Percentiles rank a stretch among this genome's conserved stretches.
Conservation (phyloP, 53 echinoderm and acorn worm genomes). For the Holothuria scabra region DNA sequence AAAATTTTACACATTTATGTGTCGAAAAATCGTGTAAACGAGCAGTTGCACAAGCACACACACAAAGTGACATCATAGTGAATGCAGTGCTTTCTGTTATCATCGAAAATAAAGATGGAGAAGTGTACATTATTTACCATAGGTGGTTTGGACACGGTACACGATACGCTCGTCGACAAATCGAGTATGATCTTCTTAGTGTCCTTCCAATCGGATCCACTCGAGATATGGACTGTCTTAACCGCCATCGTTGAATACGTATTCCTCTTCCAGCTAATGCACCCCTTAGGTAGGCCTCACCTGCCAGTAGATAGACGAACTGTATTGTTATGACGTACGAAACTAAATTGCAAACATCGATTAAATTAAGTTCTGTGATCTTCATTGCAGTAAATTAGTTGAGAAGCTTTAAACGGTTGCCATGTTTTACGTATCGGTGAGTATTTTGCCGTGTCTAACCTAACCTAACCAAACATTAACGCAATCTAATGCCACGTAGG, state of each 20-base stretch:
- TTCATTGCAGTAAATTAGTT: too few relatives aligned
- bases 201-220: constrained; percentile 15
- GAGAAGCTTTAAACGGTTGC: too few relatives aligned
- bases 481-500: too few relatives aligned
- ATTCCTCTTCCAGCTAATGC: constrained; percentile 6
- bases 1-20: too few relatives aligned
- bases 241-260: constrained; percentile 1
- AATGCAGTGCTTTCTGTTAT: background rate
- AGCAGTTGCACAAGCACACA: too few relatives aligned
- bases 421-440: too few relatives aligned
- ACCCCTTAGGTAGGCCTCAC: constrained; percentile 20
- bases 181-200: background rate
- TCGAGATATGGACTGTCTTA: constrained; percentile 6
- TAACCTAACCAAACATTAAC: too few relatives aligned
- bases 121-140: background rate
- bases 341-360: too few relatives aligned
- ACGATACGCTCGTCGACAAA: constrained; percentile 15
- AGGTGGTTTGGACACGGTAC: constrained; percentile 32
- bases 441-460: too few relatives aligned
- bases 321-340: background rate
- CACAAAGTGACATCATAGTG: too few relatives aligned
- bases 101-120: background rate
- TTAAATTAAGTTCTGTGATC: too few relatives aligned
- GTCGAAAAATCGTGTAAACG: too few relatives aligned
- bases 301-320: background rate